Evolutionary conservation across 2,113 vertebrate genomes (phyloP).

Genomic region (Aldabrachelys gigantea): DNA sequence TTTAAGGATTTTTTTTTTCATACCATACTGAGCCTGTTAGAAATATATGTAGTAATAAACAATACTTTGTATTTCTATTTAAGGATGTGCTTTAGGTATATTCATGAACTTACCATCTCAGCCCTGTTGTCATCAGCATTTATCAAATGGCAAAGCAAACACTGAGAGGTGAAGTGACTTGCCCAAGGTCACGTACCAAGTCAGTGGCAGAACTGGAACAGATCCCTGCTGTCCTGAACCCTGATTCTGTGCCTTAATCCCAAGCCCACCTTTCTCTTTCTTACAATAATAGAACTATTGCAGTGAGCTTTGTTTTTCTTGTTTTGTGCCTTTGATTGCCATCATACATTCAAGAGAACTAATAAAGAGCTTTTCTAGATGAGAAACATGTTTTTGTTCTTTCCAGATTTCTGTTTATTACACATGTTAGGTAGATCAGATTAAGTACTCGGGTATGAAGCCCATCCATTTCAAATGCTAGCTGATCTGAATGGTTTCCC

Average conservation of each 20-base stretch:
- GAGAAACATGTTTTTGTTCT: neutral
- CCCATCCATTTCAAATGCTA: neutral
- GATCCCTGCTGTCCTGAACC: neutral
- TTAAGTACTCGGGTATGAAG: rapidly evolving
- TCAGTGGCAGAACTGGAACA: neutral
- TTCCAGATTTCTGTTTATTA: neutral
- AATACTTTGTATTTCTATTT: neutral
- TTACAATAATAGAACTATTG: neutral
- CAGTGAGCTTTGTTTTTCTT: neutral
- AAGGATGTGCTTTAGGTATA: neutral
- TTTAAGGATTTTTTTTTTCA: neutral
- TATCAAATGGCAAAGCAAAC: neutral
- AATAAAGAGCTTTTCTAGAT: neutral
- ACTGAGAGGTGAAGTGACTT: neutral
- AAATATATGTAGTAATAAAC: neutral
- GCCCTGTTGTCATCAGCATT: neutral
- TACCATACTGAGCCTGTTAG: neutral
- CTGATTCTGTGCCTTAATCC: neutral
- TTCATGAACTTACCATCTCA: neutral
- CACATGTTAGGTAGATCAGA: neutral
- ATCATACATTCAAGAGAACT: neutral
- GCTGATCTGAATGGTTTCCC: neutral
- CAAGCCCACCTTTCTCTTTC: neutral
- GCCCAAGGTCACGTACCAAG: neutral
- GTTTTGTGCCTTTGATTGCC: neutral